Percentiles rank a stretch among this genome's conserved stretches.
Evolutionary conservation across 1,140 invertebrate species (phyloP).

Genomic region (Drosophila punjabiensis): DNA sequence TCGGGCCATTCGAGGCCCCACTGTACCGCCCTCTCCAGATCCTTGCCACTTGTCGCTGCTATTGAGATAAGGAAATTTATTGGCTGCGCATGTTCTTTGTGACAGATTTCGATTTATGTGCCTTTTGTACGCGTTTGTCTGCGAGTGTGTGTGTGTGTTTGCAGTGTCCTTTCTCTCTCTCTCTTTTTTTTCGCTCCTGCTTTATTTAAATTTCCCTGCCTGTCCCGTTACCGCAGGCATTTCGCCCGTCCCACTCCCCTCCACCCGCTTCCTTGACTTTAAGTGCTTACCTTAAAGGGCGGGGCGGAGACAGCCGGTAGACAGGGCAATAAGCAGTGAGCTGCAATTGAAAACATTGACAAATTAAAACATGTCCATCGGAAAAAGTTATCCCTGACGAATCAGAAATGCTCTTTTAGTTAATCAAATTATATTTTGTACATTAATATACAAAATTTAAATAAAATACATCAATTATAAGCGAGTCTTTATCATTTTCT

Average conservation of each 20-base stretch:
- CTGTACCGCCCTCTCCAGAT: slow-evolving; percentile 41
- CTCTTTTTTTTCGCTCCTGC: slow-evolving; percentile 35
- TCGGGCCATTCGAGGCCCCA: slow-evolving; percentile 32
- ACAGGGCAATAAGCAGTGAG: slow-evolving; percentile 31
- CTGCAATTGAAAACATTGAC: slow-evolving; percentile 46
- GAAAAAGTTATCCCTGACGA: neutral
- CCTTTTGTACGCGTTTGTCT: slow-evolving; percentile 61
- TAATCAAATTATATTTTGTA: neutral
- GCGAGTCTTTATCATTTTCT: too few species aligned
- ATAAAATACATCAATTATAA: too few species aligned
- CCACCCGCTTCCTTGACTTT: slow-evolving; percentile 26
- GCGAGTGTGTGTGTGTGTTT: slow-evolving; percentile 48
- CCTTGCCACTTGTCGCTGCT: slow-evolving; percentile 80
- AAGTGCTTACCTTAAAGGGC: slow-evolving; percentile 38
- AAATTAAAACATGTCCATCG: slow-evolving; percentile 22
- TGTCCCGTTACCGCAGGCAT: slow-evolving; percentile 46
- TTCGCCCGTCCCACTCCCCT: slow-evolving; percentile 2
- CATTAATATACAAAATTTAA: too few species aligned
- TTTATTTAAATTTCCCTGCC: slow-evolving; percentile 75
- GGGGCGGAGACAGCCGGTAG: slow-evolving; percentile 3
- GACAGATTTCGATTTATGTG: slow-evolving; percentile 84
- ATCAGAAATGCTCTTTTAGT: neutral
- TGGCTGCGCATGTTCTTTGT: slow-evolving; percentile 84
- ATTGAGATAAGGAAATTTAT: slow-evolving; percentile 84
- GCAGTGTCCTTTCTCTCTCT: slow-evolving; percentile 33